phyloP scores from a whole-genome alignment of 2,888 invertebrate species.

The Hylaea fasciaria region DNA sequence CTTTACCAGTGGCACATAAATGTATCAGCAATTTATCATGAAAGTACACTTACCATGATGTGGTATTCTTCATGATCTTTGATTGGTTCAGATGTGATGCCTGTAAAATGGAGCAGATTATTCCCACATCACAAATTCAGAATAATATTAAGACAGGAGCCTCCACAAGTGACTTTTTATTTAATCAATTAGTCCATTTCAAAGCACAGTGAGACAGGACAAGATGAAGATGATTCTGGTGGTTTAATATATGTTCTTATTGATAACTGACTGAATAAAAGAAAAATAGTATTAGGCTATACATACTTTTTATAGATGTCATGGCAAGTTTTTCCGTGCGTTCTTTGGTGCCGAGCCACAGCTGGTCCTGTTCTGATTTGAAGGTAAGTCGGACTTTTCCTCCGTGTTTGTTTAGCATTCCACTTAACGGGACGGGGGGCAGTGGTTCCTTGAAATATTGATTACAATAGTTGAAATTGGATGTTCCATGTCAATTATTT shows the following conservation, averaged over 20 bases:
- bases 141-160: too few species aligned
- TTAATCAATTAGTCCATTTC: too few species aligned
- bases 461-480: not conserved
- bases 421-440: slow-evolving; percentile 92
- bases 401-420: slow-evolving; percentile 96
- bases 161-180: too few species aligned
- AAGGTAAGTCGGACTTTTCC: slow-evolving; percentile 96
- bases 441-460: slow-evolving; percentile 88
- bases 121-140: not conserved
- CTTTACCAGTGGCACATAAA: not conserved
- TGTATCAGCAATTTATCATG: not conserved
- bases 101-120: slow-evolving; percentile 52
- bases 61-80: slow-evolving; percentile 96
- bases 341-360: slow-evolving; percentile 97
- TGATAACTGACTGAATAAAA: too few species aligned
- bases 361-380: slow-evolving; percentile 94
- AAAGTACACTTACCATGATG: slow-evolving; percentile 88
- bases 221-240: too few species aligned
- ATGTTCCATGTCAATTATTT: too few species aligned
- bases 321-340: slow-evolving; percentile 96
- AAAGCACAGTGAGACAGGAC: too few species aligned
- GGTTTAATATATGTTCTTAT: too few species aligned
- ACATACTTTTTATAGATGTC: slow-evolving; percentile 93
- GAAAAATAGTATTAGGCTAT: not conserved
- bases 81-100: slow-evolving; percentile 90